Evolutionary conservation across 2,797 vertebrate genomes (phyloP), one percentile per base, ranked within the genome.

Genomic region (Pseudomugil tenellus): DNA sequence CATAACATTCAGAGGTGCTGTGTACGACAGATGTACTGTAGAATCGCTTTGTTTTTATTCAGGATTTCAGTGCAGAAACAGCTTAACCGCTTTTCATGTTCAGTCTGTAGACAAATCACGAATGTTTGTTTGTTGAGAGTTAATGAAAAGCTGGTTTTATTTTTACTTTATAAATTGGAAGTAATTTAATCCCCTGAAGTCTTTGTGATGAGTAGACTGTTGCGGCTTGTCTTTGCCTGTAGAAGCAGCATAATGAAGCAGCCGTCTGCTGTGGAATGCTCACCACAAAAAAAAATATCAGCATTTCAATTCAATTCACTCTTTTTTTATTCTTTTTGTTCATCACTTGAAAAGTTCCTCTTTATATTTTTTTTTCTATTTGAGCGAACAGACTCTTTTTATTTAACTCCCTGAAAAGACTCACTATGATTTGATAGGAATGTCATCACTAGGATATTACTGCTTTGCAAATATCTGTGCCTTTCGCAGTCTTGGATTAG

Each of bases 381-480:
- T 26, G 10, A 12, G 37, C 53, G 53, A 82, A 84, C 73, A 74
- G 80, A 80, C 72, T 79, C 74, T 43, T 77, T 85, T 82, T 77
- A 79, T 83, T 75, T 67, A 61, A 63, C 80, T 70, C 54, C 77
- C 59, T 84, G 71, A 87, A 83, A 87, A 84, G 79, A 81, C 77
- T 87, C 81, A 82, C 80, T 87, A 89, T 87, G 73, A 88, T 87
- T 91, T 86, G 63, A 87, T 82, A 87, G 84, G 88, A 91, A 92
- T 92, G 90, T 92, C 80, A 87, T 89, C 86, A 88, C 81, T 89
- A 87, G 67, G 78, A 90, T 85, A 87, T 87, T 86, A 88, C 85
- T 90, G 92, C 90, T 93, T 92, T 90, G 90, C 85, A 86, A 91
- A 89, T 91, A 89, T 90, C 82, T 90, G 92, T 93, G 93, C 92